phyloP scores from a whole-genome alignment of 2,888 invertebrate genomes.

The Plebejus argus region DNA sequence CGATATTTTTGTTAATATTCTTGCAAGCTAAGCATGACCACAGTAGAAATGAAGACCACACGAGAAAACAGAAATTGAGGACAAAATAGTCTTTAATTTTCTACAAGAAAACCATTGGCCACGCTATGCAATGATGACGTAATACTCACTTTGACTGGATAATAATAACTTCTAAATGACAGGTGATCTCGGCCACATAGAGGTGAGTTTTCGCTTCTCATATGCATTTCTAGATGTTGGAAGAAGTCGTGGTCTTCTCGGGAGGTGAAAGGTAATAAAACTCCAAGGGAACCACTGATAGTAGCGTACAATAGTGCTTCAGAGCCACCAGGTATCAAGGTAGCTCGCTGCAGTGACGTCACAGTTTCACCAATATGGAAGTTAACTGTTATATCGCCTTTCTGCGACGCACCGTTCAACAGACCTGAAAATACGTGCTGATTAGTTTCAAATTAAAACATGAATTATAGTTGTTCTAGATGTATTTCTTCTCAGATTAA shows the following conservation, averaged over 20 bases:
- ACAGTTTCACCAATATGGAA: constrained; percentile 98
- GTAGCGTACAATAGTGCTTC: constrained; percentile 98
- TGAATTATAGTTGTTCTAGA: background rate
- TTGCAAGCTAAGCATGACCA: too few species aligned
- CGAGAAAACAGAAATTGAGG: too few species aligned
- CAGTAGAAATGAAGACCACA: too few species aligned
- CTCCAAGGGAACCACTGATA: constrained; percentile 95
- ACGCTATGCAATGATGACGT: background rate
- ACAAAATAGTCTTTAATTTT: too few species aligned
- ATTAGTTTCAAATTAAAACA: background rate
- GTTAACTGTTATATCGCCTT: constrained; percentile 94
- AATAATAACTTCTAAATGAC: constrained; percentile 98
- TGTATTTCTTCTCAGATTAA: constrained; percentile 52
- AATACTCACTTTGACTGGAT: constrained; percentile 92
- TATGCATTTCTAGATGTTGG: constrained; percentile 99
- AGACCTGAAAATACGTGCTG: constrained; percentile 81
- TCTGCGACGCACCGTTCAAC: constrained; percentile 98
- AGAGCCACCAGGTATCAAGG: constrained; percentile 97
- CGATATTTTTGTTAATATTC: too few species aligned
- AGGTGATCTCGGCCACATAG: constrained; percentile 98
- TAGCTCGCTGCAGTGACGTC: constrained; percentile 97
- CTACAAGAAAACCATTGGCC: too few species aligned
- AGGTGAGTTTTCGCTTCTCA: constrained; percentile 98
- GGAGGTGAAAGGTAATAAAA: constrained; percentile 95
- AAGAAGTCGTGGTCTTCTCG: constrained; percentile 99